These are phyloP conservation scores for Rhabdomys pumilio DNA, from an alignment of 2,797 vertebrate genomes.

Conservation along the genomic window DNA sequence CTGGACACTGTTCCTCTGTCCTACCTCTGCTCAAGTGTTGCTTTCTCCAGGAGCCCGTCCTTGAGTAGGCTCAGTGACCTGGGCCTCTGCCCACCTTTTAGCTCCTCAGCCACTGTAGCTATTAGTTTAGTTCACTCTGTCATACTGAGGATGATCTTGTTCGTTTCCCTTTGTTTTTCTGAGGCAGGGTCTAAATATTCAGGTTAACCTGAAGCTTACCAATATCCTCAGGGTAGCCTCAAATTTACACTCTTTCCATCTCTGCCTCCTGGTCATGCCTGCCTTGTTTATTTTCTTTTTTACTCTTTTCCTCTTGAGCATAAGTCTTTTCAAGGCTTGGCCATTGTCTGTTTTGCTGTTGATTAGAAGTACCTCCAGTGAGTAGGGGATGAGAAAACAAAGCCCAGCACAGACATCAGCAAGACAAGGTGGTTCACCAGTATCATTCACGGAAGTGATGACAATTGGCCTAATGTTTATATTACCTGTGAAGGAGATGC, in stretches of 20 bases:
- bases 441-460: slow-evolving; percentile 10
- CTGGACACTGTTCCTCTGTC: neutral
- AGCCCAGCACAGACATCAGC: neutral
- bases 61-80: neutral
- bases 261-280: neutral
- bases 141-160: neutral
- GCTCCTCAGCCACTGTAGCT: neutral
- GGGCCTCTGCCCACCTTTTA: neutral
- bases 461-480: neutral
- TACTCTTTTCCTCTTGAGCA: neutral
- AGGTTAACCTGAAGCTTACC: neutral
- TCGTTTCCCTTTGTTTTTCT: neutral
- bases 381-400: neutral
- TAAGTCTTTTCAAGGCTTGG: slow-evolving; percentile 20
- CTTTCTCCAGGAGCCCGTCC: slow-evolving; percentile 11
- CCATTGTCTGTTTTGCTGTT: neutral
- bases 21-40: neutral
- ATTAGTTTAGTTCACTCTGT: neutral
- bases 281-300: neutral
- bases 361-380: neutral
- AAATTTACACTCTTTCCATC: neutral
- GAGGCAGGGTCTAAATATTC: neutral
- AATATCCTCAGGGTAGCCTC: neutral
- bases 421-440: neutral
- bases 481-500: neutral